Evolutionary conservation across 1,140 invertebrate species (phyloP).

Genomic region (Drosophila ambigua): DNA sequence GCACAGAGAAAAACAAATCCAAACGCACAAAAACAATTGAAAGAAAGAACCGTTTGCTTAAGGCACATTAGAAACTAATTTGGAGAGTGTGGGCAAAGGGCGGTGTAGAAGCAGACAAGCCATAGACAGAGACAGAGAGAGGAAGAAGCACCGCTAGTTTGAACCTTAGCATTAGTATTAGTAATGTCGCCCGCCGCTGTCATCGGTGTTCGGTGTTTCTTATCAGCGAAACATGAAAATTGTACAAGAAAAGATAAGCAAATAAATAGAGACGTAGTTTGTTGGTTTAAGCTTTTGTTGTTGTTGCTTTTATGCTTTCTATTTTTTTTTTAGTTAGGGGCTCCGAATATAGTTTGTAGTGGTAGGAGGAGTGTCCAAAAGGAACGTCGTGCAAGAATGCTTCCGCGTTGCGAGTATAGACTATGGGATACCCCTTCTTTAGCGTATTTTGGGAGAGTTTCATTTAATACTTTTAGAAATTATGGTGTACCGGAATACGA

Average conservation of each 20-base stretch:
- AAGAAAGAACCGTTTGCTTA: slow-evolving; percentile 18
- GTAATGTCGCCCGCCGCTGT: too few species aligned
- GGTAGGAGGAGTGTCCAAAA: too few species aligned
- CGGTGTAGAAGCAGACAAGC: neutral
- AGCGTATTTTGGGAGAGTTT: too few species aligned
- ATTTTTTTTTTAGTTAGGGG: neutral
- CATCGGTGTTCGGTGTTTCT: slow-evolving; percentile 1
- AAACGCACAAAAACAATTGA: slow-evolving; percentile 46
- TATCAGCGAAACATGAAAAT: slow-evolving; percentile 38
- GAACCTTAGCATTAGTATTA: too few species aligned
- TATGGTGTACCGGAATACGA: too few species aligned
- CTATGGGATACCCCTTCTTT: too few species aligned
- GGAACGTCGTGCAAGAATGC: too few species aligned
- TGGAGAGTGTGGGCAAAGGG: slow-evolving; percentile 5
- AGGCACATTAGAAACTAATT: slow-evolving; percentile 50
- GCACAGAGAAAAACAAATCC: slow-evolving; percentile 42
- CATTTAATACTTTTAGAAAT: too few species aligned
- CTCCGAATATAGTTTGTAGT: too few species aligned
- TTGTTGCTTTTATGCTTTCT: slow-evolving; percentile 9
- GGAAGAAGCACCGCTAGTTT: neutral
- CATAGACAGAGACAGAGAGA: too few species aligned
- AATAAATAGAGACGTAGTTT: slow-evolving; percentile 51
- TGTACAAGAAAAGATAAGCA: slow-evolving; percentile 48
- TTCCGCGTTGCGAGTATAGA: too few species aligned
- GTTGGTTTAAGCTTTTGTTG: slow-evolving; percentile 26